Conservation (phyloP, 2,113 vertebrate species). For the Tyto alba region DNA sequence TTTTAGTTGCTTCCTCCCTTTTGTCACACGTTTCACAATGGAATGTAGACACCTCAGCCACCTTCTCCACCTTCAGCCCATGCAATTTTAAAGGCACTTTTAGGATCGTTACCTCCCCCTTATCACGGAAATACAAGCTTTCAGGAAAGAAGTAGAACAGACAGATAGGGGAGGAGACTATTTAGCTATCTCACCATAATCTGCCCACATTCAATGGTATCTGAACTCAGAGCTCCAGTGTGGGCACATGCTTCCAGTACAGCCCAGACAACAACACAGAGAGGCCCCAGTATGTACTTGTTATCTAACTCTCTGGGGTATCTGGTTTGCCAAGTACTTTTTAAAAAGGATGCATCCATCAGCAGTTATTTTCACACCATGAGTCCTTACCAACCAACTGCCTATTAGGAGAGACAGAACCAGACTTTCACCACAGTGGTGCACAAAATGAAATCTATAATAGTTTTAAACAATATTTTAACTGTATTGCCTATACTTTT, state of each 20-base stretch:
- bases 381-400: neutral
- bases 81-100: conserved; percentile 33
- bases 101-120: neutral
- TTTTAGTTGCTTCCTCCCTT: conserved; percentile 22
- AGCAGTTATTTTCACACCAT: neutral
- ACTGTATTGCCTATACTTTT: neutral
- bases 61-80: neutral
- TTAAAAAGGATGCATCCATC: neutral
- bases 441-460: neutral
- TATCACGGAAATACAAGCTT: neutral
- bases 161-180: neutral
- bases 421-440: neutral
- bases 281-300: neutral
- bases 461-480: neutral
- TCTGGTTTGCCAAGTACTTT: neutral
- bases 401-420: neutral
- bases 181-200: neutral
- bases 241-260: neutral
- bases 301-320: neutral
- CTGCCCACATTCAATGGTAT: neutral
- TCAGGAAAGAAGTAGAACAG: neutral
- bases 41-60: neutral
- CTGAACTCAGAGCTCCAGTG: neutral
- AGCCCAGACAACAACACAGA: neutral
- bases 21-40: neutral